Evolutionary conservation across 2,797 vertebrate species (phyloP).

Genomic region (Gambusia yucatana): DNA sequence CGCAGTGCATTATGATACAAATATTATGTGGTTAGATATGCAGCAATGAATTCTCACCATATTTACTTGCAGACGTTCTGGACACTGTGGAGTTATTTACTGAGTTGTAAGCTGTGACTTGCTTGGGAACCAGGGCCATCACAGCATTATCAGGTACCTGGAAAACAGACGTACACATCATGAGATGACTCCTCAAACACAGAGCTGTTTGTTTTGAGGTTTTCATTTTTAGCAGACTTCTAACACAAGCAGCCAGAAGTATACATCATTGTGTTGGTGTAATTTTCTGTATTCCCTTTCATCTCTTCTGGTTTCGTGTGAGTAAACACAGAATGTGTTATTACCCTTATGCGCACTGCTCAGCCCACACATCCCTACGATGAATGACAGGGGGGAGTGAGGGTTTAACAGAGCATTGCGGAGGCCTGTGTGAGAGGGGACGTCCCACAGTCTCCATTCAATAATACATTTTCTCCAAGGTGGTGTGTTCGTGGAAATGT

Average conservation of each 20-base stretch:
- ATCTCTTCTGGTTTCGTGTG: constrained; percentile 53
- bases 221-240: constrained; percentile 34
- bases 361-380: constrained; percentile 54
- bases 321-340: constrained; percentile 56
- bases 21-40: background rate
- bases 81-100: constrained; percentile 98
- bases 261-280: constrained; percentile 40
- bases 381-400: constrained; percentile 57
- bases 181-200: constrained; percentile 32
- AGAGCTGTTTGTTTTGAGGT: constrained; percentile 4
- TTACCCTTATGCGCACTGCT: constrained; percentile 54
- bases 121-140: constrained; percentile 96
- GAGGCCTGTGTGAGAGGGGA: constrained; percentile 47
- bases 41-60: constrained; percentile 80
- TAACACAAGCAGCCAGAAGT: constrained; percentile 35
- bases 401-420: constrained; percentile 41
- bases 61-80: constrained; percentile 96
- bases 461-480: constrained; percentile 63
- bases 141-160: constrained; percentile 95
- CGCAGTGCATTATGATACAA: background rate
- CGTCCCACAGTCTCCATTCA: constrained; percentile 68
- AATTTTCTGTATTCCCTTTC: constrained; percentile 47
- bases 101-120: constrained; percentile 96
- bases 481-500: constrained; percentile 28
- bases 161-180: constrained; percentile 34